Base-by-base conservation (phyloP, 2,888 invertebrate species). In the Sarcophaga caerulescens region DNA sequence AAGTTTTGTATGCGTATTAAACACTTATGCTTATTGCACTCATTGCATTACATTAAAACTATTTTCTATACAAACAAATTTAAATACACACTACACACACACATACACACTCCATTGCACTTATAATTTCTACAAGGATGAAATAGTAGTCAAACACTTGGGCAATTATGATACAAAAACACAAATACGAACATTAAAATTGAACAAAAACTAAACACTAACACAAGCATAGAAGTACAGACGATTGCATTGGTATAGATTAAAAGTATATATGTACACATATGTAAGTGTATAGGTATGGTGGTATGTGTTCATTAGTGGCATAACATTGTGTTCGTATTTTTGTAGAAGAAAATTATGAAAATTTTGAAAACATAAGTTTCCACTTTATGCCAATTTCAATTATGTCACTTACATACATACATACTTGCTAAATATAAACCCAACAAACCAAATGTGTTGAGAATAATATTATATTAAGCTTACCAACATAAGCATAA, bases 301-400 rank as follows among this genome's bases (percentile, higher is more conserved):
- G 35, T 35, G 35, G 19, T 25, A 45, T 62, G 57, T 21, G 44
- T 19, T 57, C 47, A 35, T 12, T 59, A n/a, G 19, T 68, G 19
- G 45, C 19, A 59, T n/a, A 45, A 23, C 4, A 10, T 45, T 19
- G 17, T 76, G 35, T 71, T 59, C 4, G 69, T 65, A 70, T 47
- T 76, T 82, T 82, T 65, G 63, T 70, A 25, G 70, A 84, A 81
- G 83, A 86, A 86, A 86, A 81, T 86, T 74, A 86, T 84, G 84
- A 86, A 84, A 77, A 84, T 81, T 81, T 84, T 71, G 69, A 84
- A 78, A 86, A 86, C 86, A 86, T 75, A 86, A 86, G 86, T 86
- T 86, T 86, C 81, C 84, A 86, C 86, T 86, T 86, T 84, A 86
- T 86, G 86, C 86, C 86, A 86, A 84, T 86, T 86, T 86, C 84